Base-by-base conservation (phyloP, 2,888 invertebrate genomes). In the Trissolcus japonicus region DNA sequence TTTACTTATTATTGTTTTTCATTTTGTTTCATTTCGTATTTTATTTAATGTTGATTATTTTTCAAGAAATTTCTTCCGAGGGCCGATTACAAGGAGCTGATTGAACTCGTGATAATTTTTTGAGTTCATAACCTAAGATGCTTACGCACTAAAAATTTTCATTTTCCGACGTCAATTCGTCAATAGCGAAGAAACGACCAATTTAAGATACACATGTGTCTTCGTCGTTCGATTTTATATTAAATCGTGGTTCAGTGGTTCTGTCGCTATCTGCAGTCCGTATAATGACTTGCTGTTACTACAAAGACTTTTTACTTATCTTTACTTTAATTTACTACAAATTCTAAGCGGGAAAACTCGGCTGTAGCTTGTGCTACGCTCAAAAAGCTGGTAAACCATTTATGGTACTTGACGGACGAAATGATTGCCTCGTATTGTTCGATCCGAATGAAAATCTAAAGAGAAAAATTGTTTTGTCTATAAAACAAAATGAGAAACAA, bases 121-220 rank as follows among this genome's bases (percentile, higher is more conserved):
- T 62, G 6, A 62, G 69, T 1, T 25, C 50, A 50, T 40, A 21
- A 2, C 67, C 65, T 1, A 19, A 50, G 41, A 41, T 11, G 53
- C 59, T 60, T 68, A 60, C 16, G 0, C 60, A 0, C 14, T 61
- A 1, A 69, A 69, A 16, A 69, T 69, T 0, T 61, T 40, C 16
- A n/a, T 69, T 0, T 61, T 61, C 17, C n/a, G 35, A 6, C 7
- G 19, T 7, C 21, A 68, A 46, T 68, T 59, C 16, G 41, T 25
- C 54, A 13, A 55, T 29, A 1, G 25, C 14, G 13, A 9, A 46
- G 46, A 63, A 46, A 0, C 6, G n/a, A 6, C 1, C 2, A 54
- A 46, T 13, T 35, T 60, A 16, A 21, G 40, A 1, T 4, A 54
- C 7, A 19, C 57, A n/a, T 25, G 35, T 13, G 17, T 68, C 14